These are phyloP conservation scores for Zingel zingel DNA, from an alignment of 2,113 vertebrate genomes.

Conservation along the genomic window DNA sequence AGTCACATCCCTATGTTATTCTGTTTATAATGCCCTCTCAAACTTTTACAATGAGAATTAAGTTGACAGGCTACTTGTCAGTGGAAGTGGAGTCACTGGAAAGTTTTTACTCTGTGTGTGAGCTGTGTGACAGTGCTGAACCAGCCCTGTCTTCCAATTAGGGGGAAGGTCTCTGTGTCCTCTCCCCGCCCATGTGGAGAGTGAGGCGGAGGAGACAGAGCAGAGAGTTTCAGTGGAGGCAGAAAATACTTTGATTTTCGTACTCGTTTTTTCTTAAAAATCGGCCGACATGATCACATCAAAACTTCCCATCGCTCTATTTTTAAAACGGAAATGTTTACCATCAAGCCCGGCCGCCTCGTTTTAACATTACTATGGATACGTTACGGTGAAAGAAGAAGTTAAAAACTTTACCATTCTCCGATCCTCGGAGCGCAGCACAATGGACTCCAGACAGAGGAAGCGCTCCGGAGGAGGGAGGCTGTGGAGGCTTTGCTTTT, in stretches of 20 bases:
- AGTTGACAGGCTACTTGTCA: background rate
- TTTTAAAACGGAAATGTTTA: constrained; percentile 72
- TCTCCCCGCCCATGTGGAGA: constrained; percentile 79
- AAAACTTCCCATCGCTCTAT: constrained; percentile 61
- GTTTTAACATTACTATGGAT: constrained; percentile 75
- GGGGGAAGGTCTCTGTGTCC: constrained; percentile 51
- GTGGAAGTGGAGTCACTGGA: constrained; percentile 44
- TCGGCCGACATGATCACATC: constrained; percentile 75
- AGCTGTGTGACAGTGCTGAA: constrained; percentile 43
- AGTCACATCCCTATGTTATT: background rate
- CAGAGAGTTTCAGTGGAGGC: constrained; percentile 66
- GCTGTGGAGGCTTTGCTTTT: constrained; percentile 86
- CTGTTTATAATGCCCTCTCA: background rate
- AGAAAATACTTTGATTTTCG: constrained; percentile 71
- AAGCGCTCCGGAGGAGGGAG: constrained; percentile 85
- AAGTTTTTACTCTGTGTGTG: constrained; percentile 49
- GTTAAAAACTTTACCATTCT: constrained; percentile 66
- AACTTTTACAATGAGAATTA: background rate
- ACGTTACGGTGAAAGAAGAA: constrained; percentile 69
- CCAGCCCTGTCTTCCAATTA: constrained; percentile 68
- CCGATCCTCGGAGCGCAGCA: constrained; percentile 74
- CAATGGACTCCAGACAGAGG: constrained; percentile 83
- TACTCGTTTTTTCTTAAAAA: constrained; percentile 57
- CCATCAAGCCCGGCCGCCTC: constrained; percentile 51
- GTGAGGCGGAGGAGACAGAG: constrained; percentile 67